A percentile compares a stretch with the other conserved stretches of the same genome.
Conservation (phyloP, 2,113 vertebrate genomes). For the Gadus macrocephalus region DNA sequence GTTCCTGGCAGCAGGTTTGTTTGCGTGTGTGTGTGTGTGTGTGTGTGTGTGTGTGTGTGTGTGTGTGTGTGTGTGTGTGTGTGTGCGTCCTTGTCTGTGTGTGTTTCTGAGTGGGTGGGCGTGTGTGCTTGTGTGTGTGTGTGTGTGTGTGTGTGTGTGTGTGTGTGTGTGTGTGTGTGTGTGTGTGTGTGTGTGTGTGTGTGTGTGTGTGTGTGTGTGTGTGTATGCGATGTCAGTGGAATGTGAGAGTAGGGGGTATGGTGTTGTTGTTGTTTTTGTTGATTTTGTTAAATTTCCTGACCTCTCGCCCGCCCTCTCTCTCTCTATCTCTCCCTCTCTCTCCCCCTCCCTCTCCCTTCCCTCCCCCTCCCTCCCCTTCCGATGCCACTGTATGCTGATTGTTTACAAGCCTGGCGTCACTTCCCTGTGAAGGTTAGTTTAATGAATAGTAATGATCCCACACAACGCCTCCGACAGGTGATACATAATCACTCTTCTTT, state of each 20-base stretch:
- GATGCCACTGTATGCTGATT: conserved; percentile 80
- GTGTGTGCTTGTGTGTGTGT: conserved; percentile 10
- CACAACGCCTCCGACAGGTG: conserved; percentile 73
- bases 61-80: conserved; percentile 18
- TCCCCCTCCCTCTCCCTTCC: conserved; percentile 22
- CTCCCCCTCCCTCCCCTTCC: conserved; percentile 61
- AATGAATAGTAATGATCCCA: conserved; percentile 88
- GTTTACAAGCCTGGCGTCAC: conserved; percentile 86
- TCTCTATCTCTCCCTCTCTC: conserved; percentile 28
- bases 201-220: conserved; percentile 21
- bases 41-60: conserved; percentile 18
- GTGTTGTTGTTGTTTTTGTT: conserved; percentile 76
- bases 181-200: conserved; percentile 12
- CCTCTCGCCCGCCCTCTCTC: too few species aligned
- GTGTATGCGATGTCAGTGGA: conserved; percentile 30
- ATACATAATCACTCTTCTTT: conserved; percentile 74
- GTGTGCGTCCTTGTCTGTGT: conserved; percentile 9
- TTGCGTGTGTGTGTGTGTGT: neutral
- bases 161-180: conserved; percentile 10
- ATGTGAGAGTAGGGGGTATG: conserved; percentile 20
- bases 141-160: conserved; percentile 13
- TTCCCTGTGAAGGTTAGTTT: conserved; percentile 93
- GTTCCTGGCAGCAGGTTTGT: conserved; percentile 30
- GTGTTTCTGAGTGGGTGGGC: neutral
- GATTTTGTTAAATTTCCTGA: conserved; percentile 19